Evolutionary conservation across 2,888 invertebrate genomes (phyloP), one percentile per base, ranked within the genome.

Genomic region (Xanthorhoe designata): DNA sequence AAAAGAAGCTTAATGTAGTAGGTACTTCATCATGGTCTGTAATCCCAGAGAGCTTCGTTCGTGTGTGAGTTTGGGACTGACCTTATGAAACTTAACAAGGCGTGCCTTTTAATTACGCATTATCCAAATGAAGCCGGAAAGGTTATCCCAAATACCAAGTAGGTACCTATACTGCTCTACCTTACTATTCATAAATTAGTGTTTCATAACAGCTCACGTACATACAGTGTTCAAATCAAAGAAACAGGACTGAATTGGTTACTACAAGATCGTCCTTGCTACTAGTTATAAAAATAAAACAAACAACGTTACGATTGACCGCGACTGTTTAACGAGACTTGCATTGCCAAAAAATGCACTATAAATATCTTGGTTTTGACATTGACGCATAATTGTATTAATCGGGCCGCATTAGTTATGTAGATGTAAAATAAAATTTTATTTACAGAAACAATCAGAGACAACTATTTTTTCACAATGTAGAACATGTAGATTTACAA

Each of bases 1-100:
- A 38, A 38, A 42, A 13, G 4, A 42, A 42, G 10, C 9, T 0
- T 13, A 42, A 13, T 42, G 13, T 42, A 13, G 2, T 42, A 13
- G 2, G 38, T 42, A 42, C 13, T 13, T 42, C 3, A 13, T 13
- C 4, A 42, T 3, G 38, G 38, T 42, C 13, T 5, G 5, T 42
- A 42, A 13, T 42, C 38, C 38, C 38, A 42, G 38, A 42, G 38
- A 13, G 13, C 3, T 42, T 10, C 38, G 38, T 13, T 13, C 38
- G 3, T 15, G 47, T 51, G 51, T n/a, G 19, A 19, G 51, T 51
- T 51, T 51, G 61, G 71, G 75, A 71, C 63, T 65, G 72, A 66
- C 70, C 72, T 66, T 74, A 75, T 74, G 70, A 71, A 74, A 70
- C 70, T 55, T 68, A 79, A 76, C 75, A 71, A 72, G 64, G 61